Conservation (phyloP, 2,888 invertebrate species). For the Cataglyphis altisquamis region DNA sequence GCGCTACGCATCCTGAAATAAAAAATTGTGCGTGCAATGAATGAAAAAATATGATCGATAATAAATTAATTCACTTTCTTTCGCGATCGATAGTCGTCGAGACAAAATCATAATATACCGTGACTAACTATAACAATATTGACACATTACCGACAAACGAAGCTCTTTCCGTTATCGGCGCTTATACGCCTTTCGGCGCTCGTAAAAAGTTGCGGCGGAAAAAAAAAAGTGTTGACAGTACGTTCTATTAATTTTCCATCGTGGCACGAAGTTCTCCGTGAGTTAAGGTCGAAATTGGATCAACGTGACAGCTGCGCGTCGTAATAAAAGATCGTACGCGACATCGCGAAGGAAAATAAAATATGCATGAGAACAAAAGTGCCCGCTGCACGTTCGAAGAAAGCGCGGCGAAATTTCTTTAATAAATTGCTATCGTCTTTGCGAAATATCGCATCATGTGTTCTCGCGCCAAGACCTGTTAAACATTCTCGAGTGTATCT, state of each 20-base stretch:
- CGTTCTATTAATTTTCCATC: constrained; percentile 44
- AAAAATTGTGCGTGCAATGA: background rate
- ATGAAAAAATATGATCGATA: background rate
- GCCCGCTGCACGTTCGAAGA: background rate
- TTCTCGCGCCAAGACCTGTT: constrained; percentile 3
- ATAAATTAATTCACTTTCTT: background rate
- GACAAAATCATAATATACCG: constrained; percentile 34
- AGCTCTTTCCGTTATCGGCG: constrained; percentile 3
- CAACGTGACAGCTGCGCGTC: constrained; percentile 11
- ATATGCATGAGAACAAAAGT: constrained; percentile 55
- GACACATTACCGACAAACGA: constrained; percentile 16
- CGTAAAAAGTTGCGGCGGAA: constrained; percentile 6
- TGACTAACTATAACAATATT: constrained; percentile 26
- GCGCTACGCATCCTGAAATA: background rate
- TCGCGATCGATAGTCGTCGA: background rate
- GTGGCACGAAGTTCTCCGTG: constrained; percentile 21
- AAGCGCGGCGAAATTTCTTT: constrained; percentile 8
- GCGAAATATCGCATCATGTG: constrained; percentile 4
- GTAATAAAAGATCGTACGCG: constrained; percentile 21
- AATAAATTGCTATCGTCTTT: constrained; percentile 32
- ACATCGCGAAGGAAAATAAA: constrained; percentile 31
- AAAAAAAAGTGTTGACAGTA: constrained; percentile 35
- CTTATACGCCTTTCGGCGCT: constrained; percentile 9
- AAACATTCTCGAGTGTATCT: constrained; percentile 24
- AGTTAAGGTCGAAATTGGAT: constrained; percentile 33